Evolutionary conservation across 2,797 vertebrate species (phyloP).

Genomic region (Enteromius afrohamiltoni): DNA sequence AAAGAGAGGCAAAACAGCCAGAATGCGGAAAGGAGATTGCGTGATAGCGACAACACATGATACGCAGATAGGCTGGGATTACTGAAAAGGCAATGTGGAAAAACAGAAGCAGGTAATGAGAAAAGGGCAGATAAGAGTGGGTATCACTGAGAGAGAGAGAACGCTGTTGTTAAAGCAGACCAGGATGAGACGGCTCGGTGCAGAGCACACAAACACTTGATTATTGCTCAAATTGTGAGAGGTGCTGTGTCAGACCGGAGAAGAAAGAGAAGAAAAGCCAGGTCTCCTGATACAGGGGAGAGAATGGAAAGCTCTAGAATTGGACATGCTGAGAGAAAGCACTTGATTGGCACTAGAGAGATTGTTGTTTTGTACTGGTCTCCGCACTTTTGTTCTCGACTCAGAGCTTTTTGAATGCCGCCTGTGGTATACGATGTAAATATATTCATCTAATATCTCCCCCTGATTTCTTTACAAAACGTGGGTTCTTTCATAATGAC

Average conservation of each 20-base stretch:
- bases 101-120: conserved; percentile 50
- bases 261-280: conserved; percentile 26
- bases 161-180: neutral
- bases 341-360: conserved; percentile 38
- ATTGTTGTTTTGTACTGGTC: conserved; percentile 34
- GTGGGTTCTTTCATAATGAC: conserved; percentile 19
- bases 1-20: conserved; percentile 34
- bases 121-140: conserved; percentile 52
- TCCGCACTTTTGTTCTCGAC: conserved; percentile 19
- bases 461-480: conserved; percentile 1
- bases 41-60: conserved; percentile 38
- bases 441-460: conserved; percentile 26
- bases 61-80: conserved; percentile 45
- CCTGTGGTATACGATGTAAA: neutral
- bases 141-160: conserved; percentile 24
- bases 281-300: conserved; percentile 27
- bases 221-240: conserved; percentile 49
- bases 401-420: conserved; percentile 13
- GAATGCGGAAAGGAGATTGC: conserved; percentile 34
- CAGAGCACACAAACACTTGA: conserved; percentile 44
- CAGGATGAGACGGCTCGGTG: conserved; percentile 24
- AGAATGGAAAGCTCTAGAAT: conserved; percentile 37
- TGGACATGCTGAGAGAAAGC: conserved; percentile 38
- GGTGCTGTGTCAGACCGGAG: conserved; percentile 22
- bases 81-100: conserved; percentile 36